These are phyloP conservation scores for Eupithecia subfuscata DNA, from an alignment of 2,888 invertebrate genomes.

Conservation along the genomic window DNA sequence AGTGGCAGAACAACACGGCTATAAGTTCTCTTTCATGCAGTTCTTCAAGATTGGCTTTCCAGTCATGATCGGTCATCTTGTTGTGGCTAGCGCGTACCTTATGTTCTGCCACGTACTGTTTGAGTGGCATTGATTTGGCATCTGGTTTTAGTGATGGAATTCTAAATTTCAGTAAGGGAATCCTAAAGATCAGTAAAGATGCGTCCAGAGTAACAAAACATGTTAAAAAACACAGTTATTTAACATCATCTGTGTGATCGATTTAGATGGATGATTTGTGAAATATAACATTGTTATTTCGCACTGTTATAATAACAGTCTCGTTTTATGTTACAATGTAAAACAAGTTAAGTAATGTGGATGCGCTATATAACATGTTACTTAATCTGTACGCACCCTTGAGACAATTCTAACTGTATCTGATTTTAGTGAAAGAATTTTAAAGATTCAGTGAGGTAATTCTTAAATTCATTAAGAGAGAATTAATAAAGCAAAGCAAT, in stretches of 20 bases:
- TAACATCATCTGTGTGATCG: too few species aligned
- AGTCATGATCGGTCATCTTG: slow-evolving; percentile 89
- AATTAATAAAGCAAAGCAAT: not conserved
- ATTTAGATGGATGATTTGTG: too few species aligned
- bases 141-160: not conserved
- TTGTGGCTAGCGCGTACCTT: slow-evolving; percentile 88
- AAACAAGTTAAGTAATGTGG: too few species aligned
- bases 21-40: slow-evolving; percentile 92
- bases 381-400: too few species aligned
- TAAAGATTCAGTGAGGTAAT: not conserved
- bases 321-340: too few species aligned
- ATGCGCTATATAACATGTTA: too few species aligned
- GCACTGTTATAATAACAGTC: too few species aligned
- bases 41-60: slow-evolving; percentile 95
- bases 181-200: not conserved
- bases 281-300: too few species aligned
- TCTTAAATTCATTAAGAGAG: not conserved
- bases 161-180: not conserved
- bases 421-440: not conserved
- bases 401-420: not conserved
- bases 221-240: too few species aligned
- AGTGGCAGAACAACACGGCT: slow-evolving; percentile 96
- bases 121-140: slow-evolving; percentile 82
- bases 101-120: slow-evolving; percentile 88
- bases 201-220: too few species aligned